A percentile compares a stretch with the other conserved stretches of the same genome.
Evolutionary conservation across 2,797 vertebrate genomes (phyloP).

Genomic region (Enoplosus armatus): DNA sequence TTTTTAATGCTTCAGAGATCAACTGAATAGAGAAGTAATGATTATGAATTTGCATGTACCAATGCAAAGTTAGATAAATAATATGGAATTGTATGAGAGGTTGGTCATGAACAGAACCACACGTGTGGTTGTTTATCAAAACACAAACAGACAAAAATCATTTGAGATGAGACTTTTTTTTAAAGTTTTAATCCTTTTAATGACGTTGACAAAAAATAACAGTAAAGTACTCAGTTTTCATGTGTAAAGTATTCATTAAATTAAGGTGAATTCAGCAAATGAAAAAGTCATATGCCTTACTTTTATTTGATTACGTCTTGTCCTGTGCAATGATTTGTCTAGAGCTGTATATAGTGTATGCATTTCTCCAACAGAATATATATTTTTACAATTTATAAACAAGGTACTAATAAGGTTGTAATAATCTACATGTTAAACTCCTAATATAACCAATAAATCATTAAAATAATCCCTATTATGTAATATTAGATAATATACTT

Average conservation of each 20-base stretch:
- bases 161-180: slow-evolving; percentile 47
- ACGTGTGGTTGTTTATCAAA: background rate
- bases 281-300: slow-evolving; percentile 55
- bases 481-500: slow-evolving; percentile 73
- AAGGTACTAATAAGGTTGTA: slow-evolving; percentile 60
- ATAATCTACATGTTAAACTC: slow-evolving; percentile 59
- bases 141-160: slow-evolving; percentile 46
- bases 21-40: background rate
- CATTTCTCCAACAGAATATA: slow-evolving; percentile 68
- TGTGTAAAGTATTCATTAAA: slow-evolving; percentile 77
- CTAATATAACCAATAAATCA: slow-evolving; percentile 65
- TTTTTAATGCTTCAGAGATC: background rate
- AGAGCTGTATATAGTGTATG: slow-evolving; percentile 67
- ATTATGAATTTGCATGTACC: background rate
- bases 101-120: background rate
- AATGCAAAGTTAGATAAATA: background rate
- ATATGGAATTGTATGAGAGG: background rate
- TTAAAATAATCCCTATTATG: slow-evolving; percentile 73
- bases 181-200: slow-evolving; percentile 77
- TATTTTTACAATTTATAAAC: slow-evolving; percentile 74
- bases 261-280: slow-evolving; percentile 67
- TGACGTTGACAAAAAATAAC: slow-evolving; percentile 76
- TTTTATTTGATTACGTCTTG: slow-evolving; percentile 49
- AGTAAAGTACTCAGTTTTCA: slow-evolving; percentile 74
- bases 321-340: slow-evolving; percentile 77